Conservation (phyloP, 2,113 vertebrate genomes). For the Gymnorhina tibicen region DNA sequence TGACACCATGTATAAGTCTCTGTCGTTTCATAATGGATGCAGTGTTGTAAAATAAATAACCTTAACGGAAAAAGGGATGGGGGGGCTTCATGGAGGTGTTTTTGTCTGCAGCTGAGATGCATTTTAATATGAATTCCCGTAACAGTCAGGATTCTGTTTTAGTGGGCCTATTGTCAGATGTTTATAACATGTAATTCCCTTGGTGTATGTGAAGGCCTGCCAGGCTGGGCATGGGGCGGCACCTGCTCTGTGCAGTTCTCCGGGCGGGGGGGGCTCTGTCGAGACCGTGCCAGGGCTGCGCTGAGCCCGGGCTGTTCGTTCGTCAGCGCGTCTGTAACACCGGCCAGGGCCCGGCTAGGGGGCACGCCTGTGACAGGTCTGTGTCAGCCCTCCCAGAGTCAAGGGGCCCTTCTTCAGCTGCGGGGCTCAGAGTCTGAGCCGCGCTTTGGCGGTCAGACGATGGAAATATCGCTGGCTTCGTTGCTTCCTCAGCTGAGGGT, state of each 20-base stretch:
- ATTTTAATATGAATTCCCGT: neutral
- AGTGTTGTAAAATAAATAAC: neutral
- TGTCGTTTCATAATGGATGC: neutral
- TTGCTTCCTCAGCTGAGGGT: neutral
- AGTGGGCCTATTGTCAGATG: neutral
- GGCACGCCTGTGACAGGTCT: accelerated
- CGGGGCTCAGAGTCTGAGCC: neutral
- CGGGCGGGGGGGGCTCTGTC: accelerated
- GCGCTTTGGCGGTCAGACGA: neutral
- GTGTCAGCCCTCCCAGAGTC: accelerated
- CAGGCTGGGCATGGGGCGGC: accelerated
- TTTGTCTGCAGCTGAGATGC: neutral
- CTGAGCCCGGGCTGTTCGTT: neutral
- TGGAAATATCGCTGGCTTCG: neutral
- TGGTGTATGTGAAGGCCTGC: accelerated
- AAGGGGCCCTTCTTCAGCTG: neutral
- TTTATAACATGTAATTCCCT: neutral
- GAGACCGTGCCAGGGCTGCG: neutral
- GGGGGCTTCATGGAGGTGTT: neutral
- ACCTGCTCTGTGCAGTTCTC: neutral
- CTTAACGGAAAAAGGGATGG: neutral
- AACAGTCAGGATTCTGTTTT: neutral
- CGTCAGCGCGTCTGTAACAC: neutral
- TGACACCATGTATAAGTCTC: neutral
- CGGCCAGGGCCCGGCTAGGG: no score